Evolutionary conservation across 2,888 invertebrate species (phyloP), one percentile per base, ranked within the genome.

Genomic region (Synanthedon myopaeformis): DNA sequence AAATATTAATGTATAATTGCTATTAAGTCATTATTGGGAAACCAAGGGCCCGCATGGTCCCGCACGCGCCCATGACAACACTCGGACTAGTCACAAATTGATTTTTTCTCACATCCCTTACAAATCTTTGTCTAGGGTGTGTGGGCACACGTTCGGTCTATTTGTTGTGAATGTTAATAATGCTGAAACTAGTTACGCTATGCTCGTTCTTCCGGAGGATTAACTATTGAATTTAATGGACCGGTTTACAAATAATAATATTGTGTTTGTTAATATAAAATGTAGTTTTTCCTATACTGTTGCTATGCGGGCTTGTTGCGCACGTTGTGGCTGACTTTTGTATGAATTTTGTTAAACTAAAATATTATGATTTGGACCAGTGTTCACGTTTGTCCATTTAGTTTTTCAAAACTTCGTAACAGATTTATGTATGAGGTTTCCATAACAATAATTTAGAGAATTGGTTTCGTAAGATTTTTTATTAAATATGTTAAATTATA

Each of bases 21-120:
- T 79, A 81, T 82, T 76, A 81, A 79, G 79, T 77, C 74, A 81
- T 82, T 81, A 72, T 64, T 61, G 63, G 55, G 56, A 59, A 56
- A 54, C 55, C 57, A 58, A 55, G 60, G 55, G 58, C 71, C 71
- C 71, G 71, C 69, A 71, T 71, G 56, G 35, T 51, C 49, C 54
- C 54, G 60, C 62, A 62, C 67, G 65, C 64, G 66, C 54, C 62
- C 51, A 54, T 35, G 42, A 50, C 54, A 55, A 56, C 55, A 35
- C 35, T 35, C 35, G 52, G 55, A 50, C 56, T 53, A 53, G 55
- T 51, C 56, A 57, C 51, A 53, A 54, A 55, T 58, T 56, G 57
- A 54, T 41, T 52, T 56, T 49, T 56, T 51, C 52, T 57, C 35
- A 35, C 35, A 45, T 2, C 45, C 45, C 45, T 45, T 45, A 45